Evolutionary conservation across 1,140 invertebrate species (phyloP), one percentile per base, ranked within the genome.

Genomic region (Heliconius nattereri): DNA sequence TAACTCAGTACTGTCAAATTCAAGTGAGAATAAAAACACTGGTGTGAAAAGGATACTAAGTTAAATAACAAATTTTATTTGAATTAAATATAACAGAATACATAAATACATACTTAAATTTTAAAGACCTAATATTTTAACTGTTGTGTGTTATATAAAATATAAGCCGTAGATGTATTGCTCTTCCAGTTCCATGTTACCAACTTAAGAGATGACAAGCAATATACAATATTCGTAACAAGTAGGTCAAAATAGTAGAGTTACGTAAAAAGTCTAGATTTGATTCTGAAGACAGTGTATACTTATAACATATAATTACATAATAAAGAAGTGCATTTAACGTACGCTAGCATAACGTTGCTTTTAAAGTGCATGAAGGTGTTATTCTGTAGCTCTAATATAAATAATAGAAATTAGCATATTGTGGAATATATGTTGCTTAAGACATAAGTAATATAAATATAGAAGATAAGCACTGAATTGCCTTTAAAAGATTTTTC

Each of bases 201-300:
- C 26, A 66, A 23, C 26, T 57, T 29, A 66, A 66, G 23, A 66
- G 9, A 66, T 29, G 13, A 66, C 23, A 26, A 66, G 23, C 54
- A 60, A 60, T 60, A 26, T 29, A 66, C 13, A 29, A 66, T 16
- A 66, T 66, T 66, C 11, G 23, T 66, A 66, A 66, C 11, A 66
- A 66, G 23, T 66, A 66, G 26, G 60, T 29, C 60, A 6, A 66
- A 66, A 66, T 52, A 57, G 7, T 57, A 9, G 54, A 57, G 60
- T 66, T 66, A 66, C 23, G 23, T 66, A 66, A 66, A 66, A 29
- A 19, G 26, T 66, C 60, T 29, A 66, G 60, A 66, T 66, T 66
- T 66, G 60, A 29, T 66, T 66, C 23, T 23, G 57, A 60, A 60
- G 9, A 60, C 57, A 60, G 23, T 60, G 9, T 60, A 29, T 29